phyloP scores from a whole-genome alignment of 2,113 vertebrate genomes.

The Bostrychus sinensis region DNA sequence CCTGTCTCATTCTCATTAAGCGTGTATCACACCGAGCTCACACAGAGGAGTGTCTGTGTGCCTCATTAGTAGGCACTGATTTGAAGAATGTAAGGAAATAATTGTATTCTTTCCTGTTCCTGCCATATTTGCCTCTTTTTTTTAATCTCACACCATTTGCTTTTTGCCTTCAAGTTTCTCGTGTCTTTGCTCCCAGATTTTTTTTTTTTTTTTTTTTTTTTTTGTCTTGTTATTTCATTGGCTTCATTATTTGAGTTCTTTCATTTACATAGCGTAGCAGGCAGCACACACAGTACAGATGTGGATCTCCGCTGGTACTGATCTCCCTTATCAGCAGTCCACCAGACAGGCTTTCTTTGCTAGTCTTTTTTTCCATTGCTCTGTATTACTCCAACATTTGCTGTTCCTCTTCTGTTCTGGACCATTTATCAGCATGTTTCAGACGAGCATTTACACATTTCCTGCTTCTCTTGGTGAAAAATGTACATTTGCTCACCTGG shows the following conservation, averaged over 20 bases:
- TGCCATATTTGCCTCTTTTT: background rate
- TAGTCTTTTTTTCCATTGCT: slow-evolving; percentile 22
- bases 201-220: slow-evolving; percentile 8
- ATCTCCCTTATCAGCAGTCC: slow-evolving; percentile 66
- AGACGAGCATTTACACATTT: slow-evolving; percentile 12
- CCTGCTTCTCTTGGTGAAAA: background rate
- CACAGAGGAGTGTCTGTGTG: slow-evolving; percentile 2
- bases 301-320: slow-evolving; percentile 51
- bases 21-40: background rate
- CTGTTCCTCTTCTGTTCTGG: slow-evolving; percentile 11
- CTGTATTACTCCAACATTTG: slow-evolving; percentile 20
- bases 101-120: slow-evolving; percentile 23
- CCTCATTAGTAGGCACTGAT: slow-evolving; percentile 40
- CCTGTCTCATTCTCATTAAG: slow-evolving; percentile 39
- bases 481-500: slow-evolving; percentile 14
- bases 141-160: background rate
- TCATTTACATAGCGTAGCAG: slow-evolving; percentile 12
- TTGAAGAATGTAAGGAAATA: slow-evolving; percentile 29
- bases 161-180: slow-evolving; percentile 3
- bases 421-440: slow-evolving; percentile 20
- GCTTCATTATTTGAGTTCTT: slow-evolving; percentile 6
- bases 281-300: slow-evolving; percentile 24
- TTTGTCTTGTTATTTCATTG: background rate
- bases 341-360: slow-evolving; percentile 41
- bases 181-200: background rate